phyloP scores from a whole-genome alignment of 2,113 vertebrate genomes.

The Erpornis zantholeuca region DNA sequence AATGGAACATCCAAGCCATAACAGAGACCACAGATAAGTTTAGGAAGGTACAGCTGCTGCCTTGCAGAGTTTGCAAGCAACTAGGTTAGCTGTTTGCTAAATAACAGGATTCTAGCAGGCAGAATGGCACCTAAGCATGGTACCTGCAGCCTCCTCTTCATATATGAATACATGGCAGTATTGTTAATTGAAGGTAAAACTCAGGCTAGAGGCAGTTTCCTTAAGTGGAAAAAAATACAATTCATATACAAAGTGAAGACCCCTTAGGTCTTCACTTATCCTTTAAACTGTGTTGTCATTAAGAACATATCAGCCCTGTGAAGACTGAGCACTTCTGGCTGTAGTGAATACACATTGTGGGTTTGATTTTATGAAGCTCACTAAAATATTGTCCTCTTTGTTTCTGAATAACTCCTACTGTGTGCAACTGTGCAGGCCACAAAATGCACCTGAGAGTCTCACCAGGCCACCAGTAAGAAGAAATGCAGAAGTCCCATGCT shows the following conservation, averaged over 20 bases:
- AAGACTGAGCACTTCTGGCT: not conserved
- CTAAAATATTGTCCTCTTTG: not conserved
- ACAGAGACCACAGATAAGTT: not conserved
- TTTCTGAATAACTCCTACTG: not conserved
- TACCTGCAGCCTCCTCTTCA: not conserved
- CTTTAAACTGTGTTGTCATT: not conserved
- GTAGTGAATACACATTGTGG: not conserved
- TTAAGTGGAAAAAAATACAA: not conserved
- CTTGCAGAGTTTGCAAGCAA: not conserved
- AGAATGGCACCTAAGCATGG: not conserved
- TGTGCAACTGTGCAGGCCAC: not conserved
- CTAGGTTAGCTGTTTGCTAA: not conserved
- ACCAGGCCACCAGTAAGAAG: not conserved
- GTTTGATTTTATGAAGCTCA: not conserved
- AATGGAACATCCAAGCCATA: not conserved
- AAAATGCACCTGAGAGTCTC: not conserved
- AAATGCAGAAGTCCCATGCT: fast-evolving
- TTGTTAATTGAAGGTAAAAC: fast-evolving
- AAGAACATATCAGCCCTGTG: not conserved
- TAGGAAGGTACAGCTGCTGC: not conserved
- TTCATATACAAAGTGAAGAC: not conserved
- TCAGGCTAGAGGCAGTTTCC: not conserved
- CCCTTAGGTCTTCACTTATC: not conserved
- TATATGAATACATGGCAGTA: not conserved
- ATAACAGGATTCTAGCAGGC: not conserved